Evolutionary conservation across 2,888 invertebrate species (phyloP).

Genomic region (Lucinisca nassula): DNA sequence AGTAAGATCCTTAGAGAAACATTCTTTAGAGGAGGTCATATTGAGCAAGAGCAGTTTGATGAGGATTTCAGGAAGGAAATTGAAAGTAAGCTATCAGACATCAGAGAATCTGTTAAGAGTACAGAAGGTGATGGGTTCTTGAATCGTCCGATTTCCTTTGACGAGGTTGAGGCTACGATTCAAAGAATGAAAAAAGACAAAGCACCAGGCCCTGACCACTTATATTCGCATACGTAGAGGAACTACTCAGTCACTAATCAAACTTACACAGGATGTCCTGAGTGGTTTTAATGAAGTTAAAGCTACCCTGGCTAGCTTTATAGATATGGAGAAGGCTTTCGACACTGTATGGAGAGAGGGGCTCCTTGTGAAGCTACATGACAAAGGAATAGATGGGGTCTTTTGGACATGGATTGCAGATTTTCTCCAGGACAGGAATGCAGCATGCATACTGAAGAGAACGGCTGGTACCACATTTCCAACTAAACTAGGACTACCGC

Average conservation of each 20-base stretch:
- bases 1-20: too few species aligned
- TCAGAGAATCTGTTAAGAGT: not conserved
- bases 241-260: slow-evolving; percentile 16
- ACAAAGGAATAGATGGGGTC: slow-evolving; percentile 18
- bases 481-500: slow-evolving; percentile 30
- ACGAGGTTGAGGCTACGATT: not conserved
- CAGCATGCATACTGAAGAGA: not conserved
- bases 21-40: too few species aligned
- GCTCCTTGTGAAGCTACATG: slow-evolving; percentile 17
- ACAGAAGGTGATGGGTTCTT: not conserved
- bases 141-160: not conserved
- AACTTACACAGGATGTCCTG: slow-evolving; percentile 12
- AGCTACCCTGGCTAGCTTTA: not conserved
- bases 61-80: too few species aligned
- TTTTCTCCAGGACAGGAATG: slow-evolving; percentile 16
- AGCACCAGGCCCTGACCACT: slow-evolving; percentile 8
- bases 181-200: not conserved
- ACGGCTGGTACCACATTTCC: not conserved
- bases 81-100: not conserved
- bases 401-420: slow-evolving; percentile 24
- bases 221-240: not conserved
- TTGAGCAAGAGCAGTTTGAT: too few species aligned
- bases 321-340: slow-evolving; percentile 48
- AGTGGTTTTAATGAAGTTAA: slow-evolving; percentile 34
- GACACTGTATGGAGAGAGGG: slow-evolving; percentile 50